A percentile compares a stretch with the other conserved stretches of the same genome.
These are phyloP conservation scores for Enteromius mattozi DNA, from an alignment of 2,797 vertebrate species.

Conservation along the genomic window DNA sequence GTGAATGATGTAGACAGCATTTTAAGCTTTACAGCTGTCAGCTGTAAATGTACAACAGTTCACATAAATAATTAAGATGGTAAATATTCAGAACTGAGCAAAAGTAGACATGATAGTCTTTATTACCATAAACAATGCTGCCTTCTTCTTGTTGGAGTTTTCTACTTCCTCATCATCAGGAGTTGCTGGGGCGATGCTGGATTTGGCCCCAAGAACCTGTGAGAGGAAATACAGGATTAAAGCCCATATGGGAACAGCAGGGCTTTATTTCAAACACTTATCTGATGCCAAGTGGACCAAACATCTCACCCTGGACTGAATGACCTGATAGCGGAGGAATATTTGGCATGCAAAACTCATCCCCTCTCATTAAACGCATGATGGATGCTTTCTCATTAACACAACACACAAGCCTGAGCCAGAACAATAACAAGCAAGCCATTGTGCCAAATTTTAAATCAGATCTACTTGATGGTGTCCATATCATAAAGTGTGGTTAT, in stretches of 20 bases:
- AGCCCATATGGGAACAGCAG: neutral
- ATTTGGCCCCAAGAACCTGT: constrained; percentile 75
- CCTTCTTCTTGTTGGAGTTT: constrained; percentile 57
- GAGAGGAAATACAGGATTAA: constrained; percentile 25
- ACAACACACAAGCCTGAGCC: neutral
- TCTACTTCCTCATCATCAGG: constrained; percentile 63
- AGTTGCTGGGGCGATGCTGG: constrained; percentile 63
- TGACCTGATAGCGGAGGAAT: neutral
- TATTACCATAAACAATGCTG: constrained; percentile 75
- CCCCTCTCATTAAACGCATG: neutral
- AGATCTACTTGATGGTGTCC: neutral
- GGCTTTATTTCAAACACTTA: neutral
- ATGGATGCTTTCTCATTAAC: constrained; percentile 17
- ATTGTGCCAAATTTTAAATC: constrained; percentile 13
- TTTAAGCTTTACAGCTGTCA: constrained; percentile 27
- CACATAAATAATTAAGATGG: constrained; percentile 10
- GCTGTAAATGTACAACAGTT: neutral
- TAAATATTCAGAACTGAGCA: neutral
- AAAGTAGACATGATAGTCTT: neutral
- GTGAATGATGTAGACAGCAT: neutral
- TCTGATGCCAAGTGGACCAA: constrained; percentile 31
- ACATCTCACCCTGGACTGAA: neutral
- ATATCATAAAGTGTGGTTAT: neutral
- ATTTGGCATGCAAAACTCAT: constrained; percentile 24
- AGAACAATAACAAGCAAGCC: constrained; percentile 22